Percentiles rank a stretch among this genome's conserved stretches.
Evolutionary conservation across 2,113 vertebrate genomes (phyloP).

Genomic region (Vidua chalybeata): DNA sequence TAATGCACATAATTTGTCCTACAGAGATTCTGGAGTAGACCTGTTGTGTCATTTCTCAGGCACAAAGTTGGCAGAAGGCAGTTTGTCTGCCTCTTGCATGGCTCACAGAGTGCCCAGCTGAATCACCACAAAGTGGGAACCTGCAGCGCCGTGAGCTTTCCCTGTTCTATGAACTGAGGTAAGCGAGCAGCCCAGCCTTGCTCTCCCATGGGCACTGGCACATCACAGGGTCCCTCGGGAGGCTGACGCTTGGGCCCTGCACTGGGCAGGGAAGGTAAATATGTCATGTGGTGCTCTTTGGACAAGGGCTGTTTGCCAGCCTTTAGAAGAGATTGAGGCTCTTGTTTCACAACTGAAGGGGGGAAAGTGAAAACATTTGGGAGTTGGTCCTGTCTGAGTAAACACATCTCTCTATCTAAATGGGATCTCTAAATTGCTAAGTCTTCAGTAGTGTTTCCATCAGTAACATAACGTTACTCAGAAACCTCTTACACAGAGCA

Average conservation of each 20-base stretch:
- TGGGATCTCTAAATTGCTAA: neutral
- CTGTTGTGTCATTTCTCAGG: neutral
- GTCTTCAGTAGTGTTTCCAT: neutral
- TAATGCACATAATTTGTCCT: accelerated
- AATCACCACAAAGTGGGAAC: neutral
- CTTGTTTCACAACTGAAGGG: neutral
- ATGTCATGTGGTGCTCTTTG: conserved; percentile 25
- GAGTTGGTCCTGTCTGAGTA: neutral
- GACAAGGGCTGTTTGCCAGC: neutral
- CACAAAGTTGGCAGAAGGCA: accelerated
- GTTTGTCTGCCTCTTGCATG: neutral
- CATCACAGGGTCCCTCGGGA: accelerated
- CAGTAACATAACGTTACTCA: accelerated
- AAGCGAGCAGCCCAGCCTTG: neutral
- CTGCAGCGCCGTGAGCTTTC: neutral
- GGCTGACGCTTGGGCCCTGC: neutral
- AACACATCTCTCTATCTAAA: neutral
- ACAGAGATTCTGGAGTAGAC: neutral
- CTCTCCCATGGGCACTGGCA: accelerated
- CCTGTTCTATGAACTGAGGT: neutral
- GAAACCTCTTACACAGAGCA: neutral
- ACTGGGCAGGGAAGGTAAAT: accelerated
- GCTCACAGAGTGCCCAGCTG: neutral
- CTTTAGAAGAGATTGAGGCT: neutral
- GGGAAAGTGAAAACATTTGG: neutral